Conservation (phyloP, 1,140 invertebrate species). For the Drosophila rufa region DNA sequence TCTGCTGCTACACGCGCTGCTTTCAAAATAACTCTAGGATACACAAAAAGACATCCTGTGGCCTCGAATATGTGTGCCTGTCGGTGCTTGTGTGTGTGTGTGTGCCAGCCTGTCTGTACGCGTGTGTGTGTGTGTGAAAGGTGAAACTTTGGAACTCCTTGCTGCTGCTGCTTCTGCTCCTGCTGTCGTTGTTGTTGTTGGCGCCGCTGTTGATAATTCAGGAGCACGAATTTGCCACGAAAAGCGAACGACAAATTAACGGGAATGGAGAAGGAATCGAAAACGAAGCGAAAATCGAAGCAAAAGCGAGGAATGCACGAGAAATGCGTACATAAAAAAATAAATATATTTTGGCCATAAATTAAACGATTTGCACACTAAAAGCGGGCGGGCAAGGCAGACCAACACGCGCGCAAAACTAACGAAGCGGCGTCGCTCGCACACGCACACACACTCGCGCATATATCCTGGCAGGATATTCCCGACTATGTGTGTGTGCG, state of each 20-base stretch:
- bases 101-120: conserved; percentile 7
- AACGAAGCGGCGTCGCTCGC: conserved; percentile 66
- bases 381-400: conserved; percentile 51
- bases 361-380: conserved; percentile 82
- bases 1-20: conserved; percentile 54
- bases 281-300: conserved; percentile 34
- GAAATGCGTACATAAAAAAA: conserved; percentile 66
- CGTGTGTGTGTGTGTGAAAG: conserved; percentile 54
- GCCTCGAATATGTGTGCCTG: conserved; percentile 39
- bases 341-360: conserved; percentile 78
- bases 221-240: conserved; percentile 67
- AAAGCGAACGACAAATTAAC: conserved; percentile 75
- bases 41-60: conserved; percentile 79
- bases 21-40: conserved; percentile 82
- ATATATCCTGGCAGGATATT: conserved; percentile 14
- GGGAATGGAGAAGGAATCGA: conserved; percentile 31
- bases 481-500: conserved; percentile 23
- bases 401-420: conserved; percentile 78
- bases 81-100: conserved; percentile 11
- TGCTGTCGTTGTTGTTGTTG: conserved; percentile 42
- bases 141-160: conserved; percentile 70
- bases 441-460: conserved; percentile 22
- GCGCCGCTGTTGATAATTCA: conserved; percentile 62
- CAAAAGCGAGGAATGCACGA: conserved; percentile 62
- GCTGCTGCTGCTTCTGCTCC: conserved; percentile 41